Evolutionary conservation across 2,888 invertebrate species (phyloP).

Genomic region (Homarus gammarus): DNA sequence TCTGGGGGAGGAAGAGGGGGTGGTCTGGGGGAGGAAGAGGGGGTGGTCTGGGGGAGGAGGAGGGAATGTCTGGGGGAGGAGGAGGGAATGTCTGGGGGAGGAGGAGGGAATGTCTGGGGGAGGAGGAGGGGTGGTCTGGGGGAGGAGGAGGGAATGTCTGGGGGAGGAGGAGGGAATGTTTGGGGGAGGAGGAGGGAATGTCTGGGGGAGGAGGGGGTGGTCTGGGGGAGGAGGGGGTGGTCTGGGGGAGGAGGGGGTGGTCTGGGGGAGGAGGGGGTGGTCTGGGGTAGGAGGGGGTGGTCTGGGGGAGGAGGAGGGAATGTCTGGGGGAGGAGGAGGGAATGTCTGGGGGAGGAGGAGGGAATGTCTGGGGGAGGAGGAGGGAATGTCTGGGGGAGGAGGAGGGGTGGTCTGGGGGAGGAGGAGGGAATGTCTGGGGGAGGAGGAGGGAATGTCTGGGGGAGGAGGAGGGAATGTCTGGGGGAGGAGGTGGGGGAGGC

Average conservation of each 20-base stretch:
- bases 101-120: too few species aligned
- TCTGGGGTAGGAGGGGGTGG: too few species aligned
- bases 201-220: neutral
- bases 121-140: neutral
- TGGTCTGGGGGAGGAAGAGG: neutral
- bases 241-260: conserved; percentile 5
- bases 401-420: neutral
- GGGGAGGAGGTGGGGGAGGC: conserved; percentile 1
- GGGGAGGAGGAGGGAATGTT: neutral
- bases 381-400: neutral
- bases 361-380: neutral
- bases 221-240: neutral
- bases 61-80: too few species aligned
- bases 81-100: too few species aligned
- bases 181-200: neutral
- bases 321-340: too few species aligned
- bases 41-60: neutral
- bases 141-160: neutral
- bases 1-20: neutral
- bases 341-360: too few species aligned
- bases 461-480: neutral
- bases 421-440: neutral
- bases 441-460: neutral
- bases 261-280: neutral
- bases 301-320: too few species aligned